phyloP scores from a whole-genome alignment of 1,140 invertebrate species.

The silkworm (Bombyx mori) region ASM3026992v2 NC_085117.1:5596001-5596500 shows the following conservation, averaged over 20 bases:
- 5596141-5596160: constrained; percentile 18
- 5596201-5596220: constrained; percentile 13
- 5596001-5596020: constrained; percentile 39
- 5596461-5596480: constrained; percentile 36
- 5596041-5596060: too few relatives aligned
- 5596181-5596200: too few relatives aligned
- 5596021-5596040: constrained; percentile 21
- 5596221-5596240: constrained; percentile 16
- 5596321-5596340: too few relatives aligned
- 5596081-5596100: too few relatives aligned
- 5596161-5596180: constrained; percentile 16
- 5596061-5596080: too few relatives aligned
- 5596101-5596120: too few relatives aligned
- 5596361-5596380: too few relatives aligned
- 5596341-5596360: too few relatives aligned
- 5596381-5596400: too few relatives aligned
- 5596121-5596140: constrained; percentile 21
- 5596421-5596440: constrained; percentile 30
- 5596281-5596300: too few relatives aligned
- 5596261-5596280: constrained; percentile 52
- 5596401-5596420: too few relatives aligned
- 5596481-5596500: constrained; percentile 37
- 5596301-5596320: too few relatives aligned
- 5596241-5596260: constrained; percentile 51
- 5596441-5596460: constrained; percentile 12